Percentiles rank a stretch among this genome's conserved stretches.
Conservation (phyloP, 2,888 invertebrate species). For the Volucella inanis region DNA sequence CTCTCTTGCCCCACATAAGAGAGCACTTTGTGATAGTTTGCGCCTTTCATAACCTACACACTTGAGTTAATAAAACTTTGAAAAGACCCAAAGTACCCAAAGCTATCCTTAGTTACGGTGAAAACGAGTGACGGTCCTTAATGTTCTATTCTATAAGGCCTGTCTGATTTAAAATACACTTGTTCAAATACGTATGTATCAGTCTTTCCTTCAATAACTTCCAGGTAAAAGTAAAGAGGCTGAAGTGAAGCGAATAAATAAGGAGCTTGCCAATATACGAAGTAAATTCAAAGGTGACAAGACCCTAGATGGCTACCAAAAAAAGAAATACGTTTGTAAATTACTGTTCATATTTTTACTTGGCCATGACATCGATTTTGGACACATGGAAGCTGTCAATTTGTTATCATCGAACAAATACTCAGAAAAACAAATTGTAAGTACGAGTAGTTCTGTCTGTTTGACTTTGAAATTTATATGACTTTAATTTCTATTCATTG, state of each 20-base stretch:
- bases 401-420: slow-evolving; percentile 99
- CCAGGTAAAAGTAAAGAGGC: slow-evolving; percentile 99
- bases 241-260: slow-evolving; percentile 99
- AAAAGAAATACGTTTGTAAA: slow-evolving; percentile 99
- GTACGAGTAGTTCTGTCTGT: slow-evolving; percentile 77
- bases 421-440: slow-evolving; percentile 99
- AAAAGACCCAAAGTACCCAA: too few species aligned
- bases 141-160: neutral
- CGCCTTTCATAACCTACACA: too few species aligned
- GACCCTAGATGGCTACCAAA: slow-evolving; percentile 99
- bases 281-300: slow-evolving; percentile 99
- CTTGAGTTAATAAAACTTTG: too few species aligned
- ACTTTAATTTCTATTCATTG: slow-evolving; percentile 35
- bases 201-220: slow-evolving; percentile 72
- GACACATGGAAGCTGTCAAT: slow-evolving; percentile 99
- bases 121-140: neutral
- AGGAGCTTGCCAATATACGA: slow-evolving; percentile 99
- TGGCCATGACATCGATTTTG: slow-evolving; percentile 99
- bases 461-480: slow-evolving; percentile 8
- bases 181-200: neutral
- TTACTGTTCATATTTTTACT: slow-evolving; percentile 99
- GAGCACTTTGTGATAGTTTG: too few species aligned
- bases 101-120: neutral
- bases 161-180: neutral
- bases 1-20: too few species aligned